Conservation (phyloP, 2,888 invertebrate species). For the Cordilura impudica region DNA sequence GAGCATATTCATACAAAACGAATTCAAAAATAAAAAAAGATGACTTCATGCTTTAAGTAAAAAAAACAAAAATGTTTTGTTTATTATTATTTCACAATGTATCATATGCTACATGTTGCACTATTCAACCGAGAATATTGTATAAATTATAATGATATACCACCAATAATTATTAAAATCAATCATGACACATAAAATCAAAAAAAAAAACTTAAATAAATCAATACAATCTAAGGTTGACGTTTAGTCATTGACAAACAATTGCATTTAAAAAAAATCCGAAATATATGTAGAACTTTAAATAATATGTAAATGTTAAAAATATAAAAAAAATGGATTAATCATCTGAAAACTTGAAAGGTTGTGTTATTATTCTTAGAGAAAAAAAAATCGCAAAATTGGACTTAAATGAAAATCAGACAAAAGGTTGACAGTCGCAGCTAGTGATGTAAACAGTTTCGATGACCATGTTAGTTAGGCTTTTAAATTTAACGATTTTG, state of each 20-base stretch:
- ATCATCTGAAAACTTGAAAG: not conserved
- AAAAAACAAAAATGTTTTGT: conserved; percentile 12
- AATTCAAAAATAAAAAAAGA: conserved; percentile 21
- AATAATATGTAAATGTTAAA: not conserved
- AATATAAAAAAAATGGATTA: not conserved
- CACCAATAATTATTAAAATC: conserved; percentile 50
- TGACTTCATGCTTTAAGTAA: conserved; percentile 50
- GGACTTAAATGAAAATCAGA: too few species aligned
- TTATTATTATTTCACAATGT: not conserved
- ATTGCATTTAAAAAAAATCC: conserved; percentile 5
- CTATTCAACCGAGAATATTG: not conserved
- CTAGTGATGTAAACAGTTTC: too few species aligned
- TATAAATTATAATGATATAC: conserved; percentile 40
- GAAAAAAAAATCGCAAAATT: too few species aligned
- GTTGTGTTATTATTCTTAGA: not conserved
- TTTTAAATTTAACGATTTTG: too few species aligned
- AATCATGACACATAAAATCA: conserved; percentile 54
- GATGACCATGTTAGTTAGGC: too few species aligned
- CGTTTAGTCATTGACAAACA: conserved; percentile 43
- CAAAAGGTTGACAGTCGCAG: too few species aligned
- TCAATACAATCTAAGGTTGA: conserved; percentile 39
- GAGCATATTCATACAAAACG: not conserved
- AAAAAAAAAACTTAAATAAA: conserved; percentile 43
- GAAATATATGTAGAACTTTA: conserved; percentile 8
- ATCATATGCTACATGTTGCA: conserved; percentile 47